A percentile compares a stretch with the other conserved stretches of the same genome.
These are phyloP conservation scores for Helicoverpa zea DNA, from an alignment of 1,140 invertebrate genomes.

Conservation along the genomic window DNA sequence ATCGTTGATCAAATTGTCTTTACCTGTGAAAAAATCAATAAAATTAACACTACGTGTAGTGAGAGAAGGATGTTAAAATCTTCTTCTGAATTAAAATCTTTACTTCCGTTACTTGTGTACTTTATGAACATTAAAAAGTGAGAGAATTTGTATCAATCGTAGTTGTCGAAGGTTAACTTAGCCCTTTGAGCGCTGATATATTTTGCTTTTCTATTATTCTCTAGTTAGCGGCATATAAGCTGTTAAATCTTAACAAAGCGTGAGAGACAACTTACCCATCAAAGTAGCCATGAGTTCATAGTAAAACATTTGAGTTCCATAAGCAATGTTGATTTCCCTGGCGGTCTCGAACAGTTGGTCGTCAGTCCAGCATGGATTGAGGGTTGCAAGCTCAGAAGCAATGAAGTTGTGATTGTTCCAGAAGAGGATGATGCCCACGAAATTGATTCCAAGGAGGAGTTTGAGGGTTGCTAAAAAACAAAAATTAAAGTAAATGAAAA, in stretches of 20 bases:
- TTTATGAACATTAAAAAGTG: no score
- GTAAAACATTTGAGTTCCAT: slow-evolving; percentile 88
- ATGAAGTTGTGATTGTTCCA: slow-evolving; percentile 89
- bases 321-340: slow-evolving; percentile 87
- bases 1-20: slow-evolving; percentile 53
- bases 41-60: background rate
- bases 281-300: slow-evolving; percentile 89
- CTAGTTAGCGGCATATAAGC: no score
- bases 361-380: slow-evolving; percentile 90
- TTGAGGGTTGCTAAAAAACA: slow-evolving; percentile 30
- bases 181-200: no score
- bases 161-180: no score
- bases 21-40: slow-evolving; percentile 37
- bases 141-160: no score
- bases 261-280: slow-evolving; percentile 71
- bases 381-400: slow-evolving; percentile 83
- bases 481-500: no score
- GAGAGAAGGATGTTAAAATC: no score
- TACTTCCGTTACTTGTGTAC: no score
- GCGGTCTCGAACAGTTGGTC: slow-evolving; percentile 89
- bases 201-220: no score
- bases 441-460: slow-evolving; percentile 53
- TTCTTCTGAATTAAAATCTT: no score
- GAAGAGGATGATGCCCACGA: slow-evolving; percentile 41
- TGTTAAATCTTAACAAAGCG: no score